Base-by-base conservation (phyloP, 1,140 invertebrate genomes). In the Venturia canescens region DNA sequence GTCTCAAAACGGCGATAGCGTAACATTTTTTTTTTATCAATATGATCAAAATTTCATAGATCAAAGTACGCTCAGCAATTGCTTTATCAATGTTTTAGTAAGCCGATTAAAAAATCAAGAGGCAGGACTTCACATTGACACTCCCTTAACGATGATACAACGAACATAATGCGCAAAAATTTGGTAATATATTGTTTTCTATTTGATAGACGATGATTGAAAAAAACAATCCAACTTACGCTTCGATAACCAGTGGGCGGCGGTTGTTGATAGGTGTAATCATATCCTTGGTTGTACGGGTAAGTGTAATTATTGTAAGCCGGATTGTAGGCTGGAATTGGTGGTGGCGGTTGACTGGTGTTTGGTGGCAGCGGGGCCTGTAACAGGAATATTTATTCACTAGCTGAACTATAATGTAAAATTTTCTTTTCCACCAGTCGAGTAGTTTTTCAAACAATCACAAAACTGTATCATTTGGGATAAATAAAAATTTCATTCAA, bases 231-330 rank as follows among this genome's bases (percentile, higher is more conserved):
- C 2, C 18, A 74, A 91, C 91, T 92, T 89, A 92, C 90, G 84
- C 90, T 92, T 79, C 90, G 87, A 83, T 91, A 91, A 66, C 85
- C 85, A 15, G 87, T 69, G 1, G 89, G 18, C 0, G 88, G 83
- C 75, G 88, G 83, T 75, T 89, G 90, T 29, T 88, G 90, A 60
- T 91, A 91, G 76, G 81, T 72, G 60, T 92, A 92, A 82, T 92
- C 88, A 60, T 92, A 92, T 27, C 84, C 82, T 69, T 87, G 87
- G 11, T 84, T 86, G 76, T 91, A 91, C 75, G 87, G 88, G 74
- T 90, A 90, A 79, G 88, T 88, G 53, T 90, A 90, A 80, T 90
- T 91, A 77, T 89, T 90, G 60, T 92, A 91, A 11, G 87, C 87
- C 71, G 86, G 89, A 70, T 87, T 87, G 72, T 91, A 91, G 13